A percentile compares a stretch with the other conserved stretches of the same genome.
phyloP scores from a whole-genome alignment of 2,113 vertebrate species.

The Clarias batrachus region DNA sequence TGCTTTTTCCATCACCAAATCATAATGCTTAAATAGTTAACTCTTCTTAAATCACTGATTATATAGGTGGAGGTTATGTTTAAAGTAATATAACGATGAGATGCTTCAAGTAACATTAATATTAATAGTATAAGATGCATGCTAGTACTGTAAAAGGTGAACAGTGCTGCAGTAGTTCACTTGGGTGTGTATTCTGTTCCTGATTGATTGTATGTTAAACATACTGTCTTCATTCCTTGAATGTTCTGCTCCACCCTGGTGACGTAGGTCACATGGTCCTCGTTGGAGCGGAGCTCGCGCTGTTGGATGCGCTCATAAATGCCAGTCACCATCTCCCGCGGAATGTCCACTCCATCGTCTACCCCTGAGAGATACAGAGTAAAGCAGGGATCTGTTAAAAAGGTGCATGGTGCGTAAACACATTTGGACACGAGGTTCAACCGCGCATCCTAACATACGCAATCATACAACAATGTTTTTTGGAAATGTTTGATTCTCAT shows the following conservation, averaged over 20 bases:
- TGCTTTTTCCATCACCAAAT: background rate
- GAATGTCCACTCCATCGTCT: slow-evolving; percentile 96
- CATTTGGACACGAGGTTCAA: background rate
- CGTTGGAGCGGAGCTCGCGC: slow-evolving; percentile 94
- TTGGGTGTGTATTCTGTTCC: background rate
- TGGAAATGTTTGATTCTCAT: too few species aligned
- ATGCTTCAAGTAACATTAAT: background rate
- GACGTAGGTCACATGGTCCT: slow-evolving; percentile 97
- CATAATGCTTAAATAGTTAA: too few species aligned
- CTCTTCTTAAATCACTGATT: background rate
- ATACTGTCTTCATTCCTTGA: slow-evolving; percentile 95
- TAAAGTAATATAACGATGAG: background rate
- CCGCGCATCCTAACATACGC: background rate
- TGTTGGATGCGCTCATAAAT: slow-evolving; percentile 98
- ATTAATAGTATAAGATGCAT: too few species aligned
- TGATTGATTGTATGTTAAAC: slow-evolving; percentile 53
- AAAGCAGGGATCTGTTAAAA: background rate
- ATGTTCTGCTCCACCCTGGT: slow-evolving; percentile 98
- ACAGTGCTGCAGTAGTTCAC: background rate
- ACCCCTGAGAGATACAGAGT: slow-evolving; percentile 76
- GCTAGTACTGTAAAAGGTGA: background rate
- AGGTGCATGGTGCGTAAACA: background rate
- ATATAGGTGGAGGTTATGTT: background rate
- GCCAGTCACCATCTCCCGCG: slow-evolving; percentile 92
- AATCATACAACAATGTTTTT: background rate